Evolutionary conservation across 2,888 invertebrate species (phyloP), one percentile per base, ranked within the genome.

Genomic region (Magallana nippona): DNA sequence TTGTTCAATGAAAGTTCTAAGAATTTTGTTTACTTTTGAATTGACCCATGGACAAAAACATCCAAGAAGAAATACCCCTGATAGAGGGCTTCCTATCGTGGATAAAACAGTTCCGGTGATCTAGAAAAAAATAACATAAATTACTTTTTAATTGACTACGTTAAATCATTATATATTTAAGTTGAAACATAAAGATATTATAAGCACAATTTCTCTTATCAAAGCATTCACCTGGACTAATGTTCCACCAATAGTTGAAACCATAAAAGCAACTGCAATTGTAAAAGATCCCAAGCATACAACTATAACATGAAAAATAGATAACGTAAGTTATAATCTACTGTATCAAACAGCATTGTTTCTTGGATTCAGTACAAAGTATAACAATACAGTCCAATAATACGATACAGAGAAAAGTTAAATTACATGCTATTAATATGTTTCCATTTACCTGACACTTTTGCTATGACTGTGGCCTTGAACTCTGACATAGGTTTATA

Each of bases 21-120:
- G 62, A 10, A n/a, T 32, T 10, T 55, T 32, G 44, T 5, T 0
- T 80, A 91, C 91, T 89, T 90, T 91, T 0, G 90, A 83, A 81
- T 91, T 92, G 10, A 88, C 89, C 85, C 89, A 89, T 1, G 91
- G 91, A 87, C 87, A 89, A 84, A 91, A 91, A 19, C 89, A 89
- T 1, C 89, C 91, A 58, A 91, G 83, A 78, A 91, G 85, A 83
- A 91, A 91, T 2, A 91, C 22, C 0, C 91, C 91, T 1, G 88
- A 87, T 19, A 91, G 78, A 3, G 91, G 91, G 10, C 89, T 90
- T 13, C 86, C 87, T 81, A 90, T 87, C 0, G 91, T 88, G 8
- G 91, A 85, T 10, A 90, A 57, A 27, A 91, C 15, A 57, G 88
- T 89, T 32, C 87, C 88, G 1, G 90, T 81, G 11, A 91, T 90